Base-by-base conservation (phyloP, 2,888 invertebrate genomes). In the Torymus tubicola region DNA sequence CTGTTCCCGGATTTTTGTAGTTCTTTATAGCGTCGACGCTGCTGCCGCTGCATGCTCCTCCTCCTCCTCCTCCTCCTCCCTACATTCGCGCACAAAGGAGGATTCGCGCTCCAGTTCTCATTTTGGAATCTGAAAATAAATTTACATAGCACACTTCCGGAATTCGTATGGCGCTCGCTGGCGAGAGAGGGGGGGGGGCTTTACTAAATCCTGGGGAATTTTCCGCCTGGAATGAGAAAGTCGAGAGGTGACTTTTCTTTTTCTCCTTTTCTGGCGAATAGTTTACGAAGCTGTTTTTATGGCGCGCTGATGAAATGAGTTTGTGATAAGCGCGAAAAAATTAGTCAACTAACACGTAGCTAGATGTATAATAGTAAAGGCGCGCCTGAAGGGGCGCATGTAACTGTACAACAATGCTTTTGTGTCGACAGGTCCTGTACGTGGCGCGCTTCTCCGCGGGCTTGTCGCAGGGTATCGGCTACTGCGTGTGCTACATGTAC, bases 401-500 rank as follows among this genome's bases (percentile, higher is more conserved):
- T n/a, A n/a, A n/a, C n/a, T n/a, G n/a, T n/a, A n/a, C n/a, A n/a
- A 31, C 14, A 24, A 68, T 21, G 12, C 21, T 8, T 52, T 60
- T 71, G 53, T 63, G n/a, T 0, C 61, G 10, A 21, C 83, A 88
- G 88, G 78, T 86, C 14, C 73, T 88, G n/a, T 86, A 85, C 67
- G 42, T 84, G 5, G 86, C 86, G 0, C 84, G 86, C 55, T 80
- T 88, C 5, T 14, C 87, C 14, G 85, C 83, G 13, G 88, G 87
- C 1, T 18, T 87, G 14, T 76, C 85, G 0, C 31, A 85, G 0
- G 86, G 87, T 3, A 68, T 85, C 50, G 79, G 82, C 31, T 50
- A 84, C 50, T 85, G 84, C 82, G 84, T 85, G 5, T 60, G 73
- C 2, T 84, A 85, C 63, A 85, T 87, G 71, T 88, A 88, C 84